Percentiles rank a stretch among this genome's conserved stretches.
Conservation (phyloP, 2,113 vertebrate species). For the Peromyscus leucopus region DNA sequence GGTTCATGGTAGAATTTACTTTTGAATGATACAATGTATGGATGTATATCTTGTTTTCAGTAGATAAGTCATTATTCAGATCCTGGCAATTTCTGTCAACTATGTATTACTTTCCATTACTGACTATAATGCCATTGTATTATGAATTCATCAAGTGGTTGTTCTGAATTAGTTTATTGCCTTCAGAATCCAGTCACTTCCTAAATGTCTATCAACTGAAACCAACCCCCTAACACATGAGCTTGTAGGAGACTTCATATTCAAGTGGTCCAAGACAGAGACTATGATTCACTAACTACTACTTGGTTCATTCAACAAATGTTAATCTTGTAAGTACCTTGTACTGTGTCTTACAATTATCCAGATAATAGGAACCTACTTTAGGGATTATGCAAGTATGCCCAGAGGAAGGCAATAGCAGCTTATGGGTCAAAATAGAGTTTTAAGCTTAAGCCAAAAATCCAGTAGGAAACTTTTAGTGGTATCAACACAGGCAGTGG, state of each 20-base stretch:
- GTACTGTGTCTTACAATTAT: not conserved
- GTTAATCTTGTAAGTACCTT: not conserved
- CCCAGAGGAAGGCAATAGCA: not conserved
- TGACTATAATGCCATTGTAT: not conserved
- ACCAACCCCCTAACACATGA: not conserved
- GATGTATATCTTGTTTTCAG: not conserved
- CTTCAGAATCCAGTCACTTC: not conserved
- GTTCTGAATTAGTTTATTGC: not conserved
- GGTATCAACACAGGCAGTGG: not conserved
- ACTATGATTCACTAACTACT: not conserved
- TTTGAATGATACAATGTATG: not conserved
- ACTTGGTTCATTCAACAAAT: not conserved
- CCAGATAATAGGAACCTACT: not conserved
- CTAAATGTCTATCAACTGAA: not conserved
- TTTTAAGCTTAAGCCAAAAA: not conserved
- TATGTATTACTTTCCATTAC: not conserved
- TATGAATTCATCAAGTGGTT: not conserved
- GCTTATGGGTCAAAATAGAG: not conserved
- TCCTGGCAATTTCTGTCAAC: no score
- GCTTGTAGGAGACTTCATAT: not conserved
- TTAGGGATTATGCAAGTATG: not conserved
- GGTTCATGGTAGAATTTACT: not conserved
- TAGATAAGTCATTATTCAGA: not conserved
- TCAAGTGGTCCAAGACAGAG: not conserved
- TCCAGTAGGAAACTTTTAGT: not conserved